A percentile compares a stretch with the other conserved stretches of the same genome.
Conservation (phyloP, 1,140 invertebrate genomes). For the Sycophaga agraensis region DNA sequence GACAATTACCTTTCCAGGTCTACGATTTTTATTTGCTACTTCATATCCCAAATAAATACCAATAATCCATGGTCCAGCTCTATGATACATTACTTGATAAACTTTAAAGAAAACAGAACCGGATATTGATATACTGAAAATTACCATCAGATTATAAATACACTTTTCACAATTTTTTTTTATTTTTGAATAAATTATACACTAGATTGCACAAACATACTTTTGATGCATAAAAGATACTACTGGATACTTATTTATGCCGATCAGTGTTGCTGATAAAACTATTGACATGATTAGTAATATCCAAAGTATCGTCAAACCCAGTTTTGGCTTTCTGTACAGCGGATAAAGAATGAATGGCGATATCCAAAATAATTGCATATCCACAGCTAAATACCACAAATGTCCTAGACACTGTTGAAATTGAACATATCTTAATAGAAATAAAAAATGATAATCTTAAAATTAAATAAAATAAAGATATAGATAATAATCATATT, state of each 20-base stretch:
- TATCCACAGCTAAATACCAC: constrained; percentile 54
- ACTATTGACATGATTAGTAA: constrained; percentile 18
- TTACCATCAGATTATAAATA: constrained; percentile 1
- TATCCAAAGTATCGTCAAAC: constrained; percentile 24
- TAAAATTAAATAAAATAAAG: background rate
- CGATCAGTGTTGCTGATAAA: background rate
- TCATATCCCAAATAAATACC: constrained; percentile 32
- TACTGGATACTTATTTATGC: constrained; percentile 1
- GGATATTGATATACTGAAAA: background rate
- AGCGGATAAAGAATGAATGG: constrained; percentile 48
- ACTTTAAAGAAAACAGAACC: background rate
- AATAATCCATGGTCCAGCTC: constrained; percentile 30
- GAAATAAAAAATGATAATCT: constrained; percentile 6
- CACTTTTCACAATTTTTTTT: no score
- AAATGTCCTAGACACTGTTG: constrained; percentile 51
- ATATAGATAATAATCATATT: background rate
- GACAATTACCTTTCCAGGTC: constrained; percentile 3
- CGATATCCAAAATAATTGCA: constrained; percentile 48
- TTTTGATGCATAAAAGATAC: background rate
- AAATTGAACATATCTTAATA: no score
- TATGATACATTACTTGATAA: constrained; percentile 5
- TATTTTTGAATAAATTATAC: no score
- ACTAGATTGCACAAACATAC: background rate
- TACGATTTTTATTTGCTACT: constrained; percentile 14
- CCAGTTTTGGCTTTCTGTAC: constrained; percentile 33